Conservation (phyloP, 2,888 invertebrate genomes). For the Hypselothyrea guttata region DNA sequence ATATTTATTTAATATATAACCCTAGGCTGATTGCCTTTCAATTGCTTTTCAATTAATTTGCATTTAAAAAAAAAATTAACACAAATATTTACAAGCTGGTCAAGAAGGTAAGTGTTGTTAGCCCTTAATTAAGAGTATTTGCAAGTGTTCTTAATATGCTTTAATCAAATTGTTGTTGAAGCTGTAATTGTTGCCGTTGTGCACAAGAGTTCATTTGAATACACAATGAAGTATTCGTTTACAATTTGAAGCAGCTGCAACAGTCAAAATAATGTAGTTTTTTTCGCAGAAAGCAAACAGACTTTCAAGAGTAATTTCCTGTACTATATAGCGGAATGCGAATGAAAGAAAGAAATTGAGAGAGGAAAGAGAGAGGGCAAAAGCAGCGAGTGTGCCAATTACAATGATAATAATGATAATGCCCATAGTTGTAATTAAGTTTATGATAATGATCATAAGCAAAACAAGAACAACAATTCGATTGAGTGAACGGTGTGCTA, state of each 20-base stretch:
- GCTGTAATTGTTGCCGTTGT: constrained; percentile 7
- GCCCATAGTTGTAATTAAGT: constrained; percentile 33
- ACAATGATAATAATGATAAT: constrained; percentile 43
- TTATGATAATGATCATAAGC: constrained; percentile 27
- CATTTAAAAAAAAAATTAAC: too few relatives aligned
- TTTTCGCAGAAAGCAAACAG: constrained; percentile 30
- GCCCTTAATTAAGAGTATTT: constrained; percentile 1
- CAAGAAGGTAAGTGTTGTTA: too few relatives aligned
- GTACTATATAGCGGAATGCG: neutral
- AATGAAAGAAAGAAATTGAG: neutral
- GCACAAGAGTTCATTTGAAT: constrained; percentile 45
- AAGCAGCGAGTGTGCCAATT: constrained; percentile 39
- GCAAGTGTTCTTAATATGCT: neutral
- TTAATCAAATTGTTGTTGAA: neutral
- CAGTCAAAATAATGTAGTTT: constrained; percentile 42
- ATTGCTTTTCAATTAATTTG: too few relatives aligned
- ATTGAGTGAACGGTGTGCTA: too few relatives aligned
- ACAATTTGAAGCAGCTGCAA: constrained; percentile 39
- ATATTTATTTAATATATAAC: too few relatives aligned
- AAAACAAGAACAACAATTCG: constrained; percentile 1
- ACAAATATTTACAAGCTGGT: too few relatives aligned
- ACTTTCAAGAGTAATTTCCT: constrained; percentile 10
- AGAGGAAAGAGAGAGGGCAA: constrained; percentile 37
- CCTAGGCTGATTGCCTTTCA: too few relatives aligned
- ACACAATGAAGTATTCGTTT: constrained; percentile 37